Conservation (phyloP, 2,797 vertebrate genomes). For the Simalia tracyae region DNA sequence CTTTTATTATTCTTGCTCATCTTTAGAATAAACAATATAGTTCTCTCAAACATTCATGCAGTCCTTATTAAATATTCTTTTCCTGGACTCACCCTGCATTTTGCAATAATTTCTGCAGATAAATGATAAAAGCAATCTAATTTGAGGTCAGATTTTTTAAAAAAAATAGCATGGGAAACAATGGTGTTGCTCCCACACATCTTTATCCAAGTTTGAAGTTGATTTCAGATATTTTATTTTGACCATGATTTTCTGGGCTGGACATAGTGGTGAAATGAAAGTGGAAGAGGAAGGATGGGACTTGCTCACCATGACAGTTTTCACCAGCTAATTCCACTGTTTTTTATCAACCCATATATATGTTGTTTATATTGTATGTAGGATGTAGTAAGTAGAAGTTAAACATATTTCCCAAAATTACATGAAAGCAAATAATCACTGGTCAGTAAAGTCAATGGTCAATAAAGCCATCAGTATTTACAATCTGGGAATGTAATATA, state of each 20-base stretch:
- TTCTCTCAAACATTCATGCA: neutral
- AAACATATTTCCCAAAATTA: neutral
- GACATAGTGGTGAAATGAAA: neutral
- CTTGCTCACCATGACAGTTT: neutral
- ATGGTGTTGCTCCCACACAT: too few relatives aligned
- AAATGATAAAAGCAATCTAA: constrained; percentile 10
- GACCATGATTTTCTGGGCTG: neutral
- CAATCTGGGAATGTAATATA: neutral
- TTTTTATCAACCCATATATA: too few relatives aligned
- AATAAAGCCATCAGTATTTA: neutral
- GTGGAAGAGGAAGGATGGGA: neutral
- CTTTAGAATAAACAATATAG: neutral
- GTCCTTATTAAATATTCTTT: neutral
- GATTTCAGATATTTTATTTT: neutral
- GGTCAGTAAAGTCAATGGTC: neutral
- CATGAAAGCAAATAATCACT: neutral
- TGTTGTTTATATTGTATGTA: too few relatives aligned
- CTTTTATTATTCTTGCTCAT: neutral
- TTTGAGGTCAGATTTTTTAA: neutral
- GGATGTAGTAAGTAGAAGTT: neutral
- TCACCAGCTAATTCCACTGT: too few relatives aligned
- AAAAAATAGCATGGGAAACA: neutral
- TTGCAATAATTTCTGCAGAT: neutral
- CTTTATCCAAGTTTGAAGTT: neutral
- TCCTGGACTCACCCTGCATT: neutral